Evolutionary conservation across 2,888 invertebrate species (phyloP).

Genomic region (Trachelus troglodyta): DNA sequence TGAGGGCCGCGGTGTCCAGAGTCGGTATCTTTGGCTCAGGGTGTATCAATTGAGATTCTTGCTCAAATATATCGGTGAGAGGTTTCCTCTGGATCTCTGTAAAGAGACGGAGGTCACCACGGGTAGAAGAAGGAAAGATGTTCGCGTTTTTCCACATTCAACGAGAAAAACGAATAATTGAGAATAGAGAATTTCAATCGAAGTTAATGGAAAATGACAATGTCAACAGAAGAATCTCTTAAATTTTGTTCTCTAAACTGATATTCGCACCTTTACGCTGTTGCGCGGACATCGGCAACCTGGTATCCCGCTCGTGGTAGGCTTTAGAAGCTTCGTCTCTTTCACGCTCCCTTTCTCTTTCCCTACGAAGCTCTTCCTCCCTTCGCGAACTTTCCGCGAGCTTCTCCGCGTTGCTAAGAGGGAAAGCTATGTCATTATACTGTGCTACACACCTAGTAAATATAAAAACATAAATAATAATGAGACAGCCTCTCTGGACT

Average conservation of each 20-base stretch:
- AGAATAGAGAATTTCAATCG: constrained; percentile 15
- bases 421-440: constrained; percentile 64
- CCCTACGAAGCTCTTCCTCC: constrained; percentile 56
- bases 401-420: constrained; percentile 64
- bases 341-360: constrained; percentile 54
- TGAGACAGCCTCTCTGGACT: constrained; percentile 1
- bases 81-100: constrained; percentile 61
- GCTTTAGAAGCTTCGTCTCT: constrained; percentile 59
- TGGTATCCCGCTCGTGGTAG: constrained; percentile 61
- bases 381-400: constrained; percentile 58
- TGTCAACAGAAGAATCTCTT: too few species aligned
- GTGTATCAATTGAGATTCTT: constrained; percentile 59
- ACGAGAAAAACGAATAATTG: not conserved
- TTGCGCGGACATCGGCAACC: constrained; percentile 52
- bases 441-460: constrained; percentile 61
- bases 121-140: not conserved
- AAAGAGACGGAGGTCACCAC: constrained; percentile 16
- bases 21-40: constrained; percentile 59
- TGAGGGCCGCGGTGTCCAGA: constrained; percentile 57
- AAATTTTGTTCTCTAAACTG: too few species aligned
- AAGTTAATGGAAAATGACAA: not conserved
- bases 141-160: too few species aligned
- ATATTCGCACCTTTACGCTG: constrained; percentile 57
- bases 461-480: constrained; percentile 37
- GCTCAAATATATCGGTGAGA: constrained; percentile 60